phyloP scores from a whole-genome alignment of 2,113 vertebrate species.

The Hipposideros armiger region DNA sequence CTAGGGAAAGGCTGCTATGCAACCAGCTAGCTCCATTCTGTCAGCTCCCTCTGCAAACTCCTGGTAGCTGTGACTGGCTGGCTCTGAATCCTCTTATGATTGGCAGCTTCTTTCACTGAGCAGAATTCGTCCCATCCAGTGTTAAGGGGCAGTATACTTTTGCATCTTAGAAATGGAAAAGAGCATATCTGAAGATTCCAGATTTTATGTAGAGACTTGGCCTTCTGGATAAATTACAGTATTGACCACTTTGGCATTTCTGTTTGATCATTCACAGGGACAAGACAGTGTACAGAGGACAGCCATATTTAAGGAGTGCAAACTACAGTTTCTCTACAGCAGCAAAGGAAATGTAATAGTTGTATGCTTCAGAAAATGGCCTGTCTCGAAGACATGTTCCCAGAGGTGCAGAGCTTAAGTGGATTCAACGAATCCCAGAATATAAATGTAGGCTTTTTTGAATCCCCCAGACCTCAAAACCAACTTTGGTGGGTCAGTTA shows the following conservation, averaged over 20 bases:
- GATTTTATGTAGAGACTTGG: background rate
- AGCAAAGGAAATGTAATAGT: background rate
- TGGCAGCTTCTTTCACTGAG: background rate
- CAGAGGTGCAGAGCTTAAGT: background rate
- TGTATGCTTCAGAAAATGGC: background rate
- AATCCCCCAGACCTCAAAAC: background rate
- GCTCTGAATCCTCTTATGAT: background rate
- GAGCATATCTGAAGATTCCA: background rate
- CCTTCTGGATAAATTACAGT: background rate
- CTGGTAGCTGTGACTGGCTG: background rate
- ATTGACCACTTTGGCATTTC: background rate
- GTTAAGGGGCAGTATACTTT: background rate
- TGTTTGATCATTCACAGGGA: background rate
- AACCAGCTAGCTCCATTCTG: background rate
- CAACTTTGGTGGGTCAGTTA: background rate
- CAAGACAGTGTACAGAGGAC: background rate
- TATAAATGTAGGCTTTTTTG: background rate
- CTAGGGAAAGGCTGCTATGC: background rate
- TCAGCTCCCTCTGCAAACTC: background rate
- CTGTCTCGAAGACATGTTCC: background rate
- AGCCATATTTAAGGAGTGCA: background rate
- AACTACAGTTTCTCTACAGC: background rate
- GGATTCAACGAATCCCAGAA: background rate
- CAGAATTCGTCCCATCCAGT: background rate
- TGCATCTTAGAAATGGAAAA: background rate